phyloP scores from a whole-genome alignment of 2,113 vertebrate genomes.

The Cochlearius cochlearius region DNA sequence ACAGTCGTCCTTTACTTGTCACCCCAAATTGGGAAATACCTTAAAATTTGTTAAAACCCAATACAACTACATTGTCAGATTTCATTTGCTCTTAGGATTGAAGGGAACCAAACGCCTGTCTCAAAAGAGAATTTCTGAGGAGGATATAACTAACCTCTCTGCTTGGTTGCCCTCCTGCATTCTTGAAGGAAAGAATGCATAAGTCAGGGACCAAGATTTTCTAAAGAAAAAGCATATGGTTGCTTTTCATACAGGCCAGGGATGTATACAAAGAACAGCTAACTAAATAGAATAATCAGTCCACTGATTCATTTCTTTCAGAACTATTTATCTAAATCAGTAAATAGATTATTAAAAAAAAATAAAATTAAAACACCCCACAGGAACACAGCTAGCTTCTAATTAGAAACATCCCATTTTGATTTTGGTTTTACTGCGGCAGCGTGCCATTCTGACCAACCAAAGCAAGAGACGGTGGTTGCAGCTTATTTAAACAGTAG shows the following conservation, averaged over 20 bases:
- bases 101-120: not conserved
- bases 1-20: not conserved
- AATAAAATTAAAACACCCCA: not conserved
- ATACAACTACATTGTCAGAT: not conserved
- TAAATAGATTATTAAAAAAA: not conserved
- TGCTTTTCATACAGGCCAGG: not conserved
- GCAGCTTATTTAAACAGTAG: constrained; percentile 61
- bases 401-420: constrained; percentile 10
- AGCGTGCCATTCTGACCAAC: not conserved
- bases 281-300: constrained; percentile 6
- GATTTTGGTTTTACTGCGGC: not conserved
- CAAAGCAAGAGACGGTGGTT: not conserved
- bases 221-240: constrained; percentile 18
- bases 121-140: constrained; percentile 3
- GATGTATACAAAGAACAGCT: constrained; percentile 2
- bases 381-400: not conserved
- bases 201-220: not conserved
- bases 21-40: not conserved
- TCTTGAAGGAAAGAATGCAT: constrained; percentile 27
- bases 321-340: not conserved
- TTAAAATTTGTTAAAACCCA: not conserved
- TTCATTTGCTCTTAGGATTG: not conserved
- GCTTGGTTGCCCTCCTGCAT: constrained; percentile 8
- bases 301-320: not conserved
- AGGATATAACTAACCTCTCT: constrained; percentile 27